Evolutionary conservation across 1,140 invertebrate species (phyloP), one percentile per base, ranked within the genome.

Genomic region (Bombus impatiens): DNA sequence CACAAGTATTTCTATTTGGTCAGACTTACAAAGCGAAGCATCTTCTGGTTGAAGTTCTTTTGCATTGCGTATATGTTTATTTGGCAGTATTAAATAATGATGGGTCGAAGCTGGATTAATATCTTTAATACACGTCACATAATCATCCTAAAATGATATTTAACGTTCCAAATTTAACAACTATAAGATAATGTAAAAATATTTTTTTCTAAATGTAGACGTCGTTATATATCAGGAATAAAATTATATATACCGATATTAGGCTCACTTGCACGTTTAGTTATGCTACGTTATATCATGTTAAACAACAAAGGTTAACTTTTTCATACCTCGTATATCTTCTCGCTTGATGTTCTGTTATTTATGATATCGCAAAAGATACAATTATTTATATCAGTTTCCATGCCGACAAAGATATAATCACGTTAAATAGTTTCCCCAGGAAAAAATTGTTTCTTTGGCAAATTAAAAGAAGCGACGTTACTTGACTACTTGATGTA

Each of bases 81-180:
- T 98, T 1, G 98, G 96, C 44, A 98, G 95, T 67, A 98, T 96
- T 65, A 99, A 96, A 92, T 97, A 97, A 94, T 99, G 98, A 95
- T 97, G 96, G 35, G 96, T 96, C 1, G 98, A 96, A 0, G 97
- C 98, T 32, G 98, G 98, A 93, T 96, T 96, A 59, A 98, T 98
- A 93, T 99, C 98, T 80, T 96, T 96, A 92, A 99, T 98, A 53
- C 98, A 97, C 28, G 97, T 96, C 70, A 98, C 94, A 77, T 97
- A 96, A 5, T 98, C 97, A 92, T 98, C 97, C 96, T 98, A 96
- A 89, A 95, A 95, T 65, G 1, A 83, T 95, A 93, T 67, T 32
- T 44, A 67, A 12, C 5, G 15, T 62, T 40, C 9, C 35, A n/a
- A 35, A 10, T 37, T 53, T 6, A 77, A 22, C 2, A 15, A 53